Base-by-base conservation (phyloP, 2,888 invertebrate species). In the Lithophane ornitopus region DNA sequence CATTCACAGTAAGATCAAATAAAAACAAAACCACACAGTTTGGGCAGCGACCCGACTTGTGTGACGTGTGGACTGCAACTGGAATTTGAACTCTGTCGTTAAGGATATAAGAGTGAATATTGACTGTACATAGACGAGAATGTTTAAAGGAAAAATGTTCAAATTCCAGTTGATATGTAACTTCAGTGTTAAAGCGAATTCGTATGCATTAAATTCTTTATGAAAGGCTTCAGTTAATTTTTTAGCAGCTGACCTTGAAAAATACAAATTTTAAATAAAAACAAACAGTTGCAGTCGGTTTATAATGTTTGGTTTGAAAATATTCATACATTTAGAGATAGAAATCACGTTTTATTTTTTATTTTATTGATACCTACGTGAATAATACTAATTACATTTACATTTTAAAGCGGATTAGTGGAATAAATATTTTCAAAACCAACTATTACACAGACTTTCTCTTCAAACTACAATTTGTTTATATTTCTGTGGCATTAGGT, bases 11-110 rank as follows among this genome's bases (percentile, higher is more conserved):
- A 28, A 74, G 71, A 26, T 81, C 58, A 74, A 79, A 84, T 85
- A 74, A 78, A 81, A 80, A 78, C 85, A 87, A 80, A 85, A 80
- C 78, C 82, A 80, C 28, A 77, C 65, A 84, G 67, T 70, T 76
- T 67, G n/a, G 58, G 59, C 61, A 73, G 44, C 70, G 12, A 67
- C 61, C 39, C 69, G 75, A 72, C 62, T 62, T 76, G 73, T 70
- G 62, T 76, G 74, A 61, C 68, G 63, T 76, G 73, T 75, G 61
- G 72, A 78, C 70, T 71, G 22, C 46, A 28, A 81, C 76, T 76
- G 69, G 71, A 84, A 78, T 81, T 76, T 72, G 74, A 85, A 86
- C 79, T 67, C 22, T 73, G 52, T 44, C 0, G 0, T 46, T 22
- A 49, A 1, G 0, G 39, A 44, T 19, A 61, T 82, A 75, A 69